Evolutionary conservation across 1,140 invertebrate genomes (phyloP), one percentile per base, ranked within the genome.

Genomic region (Steinernema feltiae): DNA sequence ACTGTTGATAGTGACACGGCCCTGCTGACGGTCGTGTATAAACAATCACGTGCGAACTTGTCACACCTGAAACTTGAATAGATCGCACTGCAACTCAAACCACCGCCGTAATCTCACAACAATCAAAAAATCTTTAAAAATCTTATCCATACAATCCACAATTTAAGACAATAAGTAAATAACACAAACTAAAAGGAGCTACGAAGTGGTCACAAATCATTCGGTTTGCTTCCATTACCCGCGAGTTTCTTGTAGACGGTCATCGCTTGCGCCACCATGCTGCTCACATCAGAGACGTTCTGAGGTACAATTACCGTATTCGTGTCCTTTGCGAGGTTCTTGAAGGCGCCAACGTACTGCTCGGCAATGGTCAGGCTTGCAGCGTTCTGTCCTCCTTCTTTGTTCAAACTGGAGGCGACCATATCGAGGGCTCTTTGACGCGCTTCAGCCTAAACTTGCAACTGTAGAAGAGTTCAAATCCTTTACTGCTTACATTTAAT

Each of bases 251-350:
- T 77, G 69, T 84, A 84, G 63, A 84, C 77, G 32, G 82, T 74
- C 30, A 84, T 70, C 7, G 83, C 82, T 71, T 84, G 83, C 27
- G 81, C 74, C 0, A 84, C 80, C 81, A 84, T 83, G 21, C 46
- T 35, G 15, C 92, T 90, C 0, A 96, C 90, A 88, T 99, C 94
- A 7, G 92, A 91, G 12, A 92, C 91, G 88, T 98, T 95, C 1
- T 92, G 90, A 0, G 97, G 95, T 53, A 99, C 87, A 79, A 99
- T 93, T 29, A 99, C 87, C 0, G 96, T 99, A 87, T 98, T 99
- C 81, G 92, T 93, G 32, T 91, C 92, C 87, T 94, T 93, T 0
- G 96, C 96, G 71, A 99, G 87, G 83, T 96, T 92, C 83, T 93
- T 90, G 87, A 98, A 98, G 17, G 95, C 95, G 30, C 90, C 87